A percentile compares a stretch with the other conserved stretches of the same genome.
Evolutionary conservation across 2,888 invertebrate genomes (phyloP).

Genomic region (Pomacea canaliculata): DNA sequence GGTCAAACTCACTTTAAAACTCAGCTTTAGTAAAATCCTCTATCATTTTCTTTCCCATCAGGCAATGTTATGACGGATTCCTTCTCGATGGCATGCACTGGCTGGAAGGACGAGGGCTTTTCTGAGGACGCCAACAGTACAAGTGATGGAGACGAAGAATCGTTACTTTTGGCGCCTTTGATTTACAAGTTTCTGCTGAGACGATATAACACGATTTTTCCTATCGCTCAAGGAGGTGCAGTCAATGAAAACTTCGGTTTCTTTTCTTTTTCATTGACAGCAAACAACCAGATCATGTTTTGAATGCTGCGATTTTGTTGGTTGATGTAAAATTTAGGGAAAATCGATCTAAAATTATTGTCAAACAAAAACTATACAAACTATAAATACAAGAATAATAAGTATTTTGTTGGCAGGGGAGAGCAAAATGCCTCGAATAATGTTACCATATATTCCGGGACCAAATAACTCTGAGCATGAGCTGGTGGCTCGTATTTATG

Average conservation of each 20-base stretch:
- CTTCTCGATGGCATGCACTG: neutral
- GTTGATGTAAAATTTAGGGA: no score
- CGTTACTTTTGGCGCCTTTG: neutral
- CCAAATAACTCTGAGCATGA: neutral
- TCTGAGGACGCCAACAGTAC: neutral
- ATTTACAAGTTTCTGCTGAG: slow-evolving; percentile 10
- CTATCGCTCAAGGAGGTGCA: neutral
- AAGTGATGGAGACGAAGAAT: neutral
- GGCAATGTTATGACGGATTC: neutral
- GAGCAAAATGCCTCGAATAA: slow-evolving; percentile 1
- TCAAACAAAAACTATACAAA: no score
- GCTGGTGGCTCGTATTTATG: neutral
- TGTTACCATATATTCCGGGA: neutral
- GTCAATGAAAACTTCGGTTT: no score
- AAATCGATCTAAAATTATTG: no score
- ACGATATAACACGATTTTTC: neutral
- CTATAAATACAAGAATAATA: no score
- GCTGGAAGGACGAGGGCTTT: slow-evolving; percentile 5
- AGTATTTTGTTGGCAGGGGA: neutral
- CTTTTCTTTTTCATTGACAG: no score
- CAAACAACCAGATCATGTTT: no score
- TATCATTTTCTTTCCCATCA: neutral
- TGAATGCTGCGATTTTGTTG: no score
- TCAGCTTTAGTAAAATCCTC: no score
- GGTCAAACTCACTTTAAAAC: no score